These are phyloP conservation scores for Lordiphosa fenestrarum DNA, from an alignment of 2,888 invertebrate species.

Conservation along the genomic window DNA sequence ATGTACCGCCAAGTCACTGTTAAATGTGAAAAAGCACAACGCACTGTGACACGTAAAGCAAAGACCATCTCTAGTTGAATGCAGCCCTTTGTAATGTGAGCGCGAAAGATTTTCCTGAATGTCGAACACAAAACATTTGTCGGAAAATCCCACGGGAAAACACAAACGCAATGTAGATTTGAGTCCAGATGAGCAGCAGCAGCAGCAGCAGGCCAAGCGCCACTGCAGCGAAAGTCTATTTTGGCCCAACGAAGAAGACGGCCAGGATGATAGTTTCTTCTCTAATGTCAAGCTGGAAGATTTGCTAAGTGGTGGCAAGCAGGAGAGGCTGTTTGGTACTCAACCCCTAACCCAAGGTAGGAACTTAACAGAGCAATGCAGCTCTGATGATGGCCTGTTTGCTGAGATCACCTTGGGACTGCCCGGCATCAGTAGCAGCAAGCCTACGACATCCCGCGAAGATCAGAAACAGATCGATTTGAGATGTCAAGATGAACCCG, in stretches of 20 bases:
- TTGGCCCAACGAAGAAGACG: conserved; percentile 61
- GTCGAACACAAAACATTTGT: too few relatives aligned
- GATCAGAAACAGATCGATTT: conserved; percentile 10
- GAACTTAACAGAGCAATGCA: conserved; percentile 25
- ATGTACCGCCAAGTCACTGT: too few relatives aligned
- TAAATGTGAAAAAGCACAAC: too few relatives aligned
- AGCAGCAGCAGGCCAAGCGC: conserved; percentile 39
- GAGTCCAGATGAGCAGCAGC: background rate
- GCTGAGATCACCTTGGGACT: conserved; percentile 51
- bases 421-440: conserved; percentile 3
- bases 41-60: too few relatives aligned
- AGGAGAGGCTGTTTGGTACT: conserved; percentile 28
- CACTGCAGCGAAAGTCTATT: conserved; percentile 50
- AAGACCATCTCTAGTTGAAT: too few relatives aligned
- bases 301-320: conserved; percentile 27
- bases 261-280: conserved; percentile 74
- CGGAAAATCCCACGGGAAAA: conserved; percentile 1
- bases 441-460: conserved; percentile 3
- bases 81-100: too few relatives aligned
- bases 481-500: conserved; percentile 10
- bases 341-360: conserved; percentile 18
- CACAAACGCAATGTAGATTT: conserved; percentile 1
- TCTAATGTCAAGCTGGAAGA: conserved; percentile 66
- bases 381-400: conserved; percentile 65
- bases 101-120: too few relatives aligned